Conservation (phyloP, 2,797 vertebrate genomes). For the Eremophila alpestris region DNA sequence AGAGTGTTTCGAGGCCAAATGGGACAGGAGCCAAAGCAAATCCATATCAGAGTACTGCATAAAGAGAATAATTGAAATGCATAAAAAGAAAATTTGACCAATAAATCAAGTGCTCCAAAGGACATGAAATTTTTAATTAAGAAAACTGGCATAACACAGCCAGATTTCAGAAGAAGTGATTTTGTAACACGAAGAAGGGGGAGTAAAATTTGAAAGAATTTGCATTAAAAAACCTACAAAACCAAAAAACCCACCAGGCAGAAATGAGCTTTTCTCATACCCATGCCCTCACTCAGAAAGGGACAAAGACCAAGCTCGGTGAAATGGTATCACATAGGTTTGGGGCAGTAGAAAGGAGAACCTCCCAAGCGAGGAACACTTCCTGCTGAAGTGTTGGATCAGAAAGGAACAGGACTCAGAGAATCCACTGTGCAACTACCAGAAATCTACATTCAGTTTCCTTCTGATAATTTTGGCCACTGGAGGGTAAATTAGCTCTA, state of each 20-base stretch:
- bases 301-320: background rate
- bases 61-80: background rate
- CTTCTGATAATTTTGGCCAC: background rate
- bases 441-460: background rate
- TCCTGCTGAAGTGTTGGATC: background rate
- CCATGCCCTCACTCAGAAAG: background rate
- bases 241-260: background rate
- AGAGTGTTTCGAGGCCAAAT: background rate
- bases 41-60: background rate
- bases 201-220: background rate
- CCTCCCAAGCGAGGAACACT: background rate
- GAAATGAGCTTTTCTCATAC: background rate
- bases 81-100: background rate
- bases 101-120: background rate
- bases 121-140: background rate
- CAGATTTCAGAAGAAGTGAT: background rate
- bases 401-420: background rate
- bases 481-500: background rate
- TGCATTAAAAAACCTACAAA: accelerated
- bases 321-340: background rate
- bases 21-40: background rate
- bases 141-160: background rate
- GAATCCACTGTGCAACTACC: background rate
- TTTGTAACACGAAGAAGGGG: background rate
- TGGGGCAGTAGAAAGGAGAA: background rate